Evolutionary conservation across 2,888 invertebrate species (phyloP).

Genomic region (Tachina lurida): DNA sequence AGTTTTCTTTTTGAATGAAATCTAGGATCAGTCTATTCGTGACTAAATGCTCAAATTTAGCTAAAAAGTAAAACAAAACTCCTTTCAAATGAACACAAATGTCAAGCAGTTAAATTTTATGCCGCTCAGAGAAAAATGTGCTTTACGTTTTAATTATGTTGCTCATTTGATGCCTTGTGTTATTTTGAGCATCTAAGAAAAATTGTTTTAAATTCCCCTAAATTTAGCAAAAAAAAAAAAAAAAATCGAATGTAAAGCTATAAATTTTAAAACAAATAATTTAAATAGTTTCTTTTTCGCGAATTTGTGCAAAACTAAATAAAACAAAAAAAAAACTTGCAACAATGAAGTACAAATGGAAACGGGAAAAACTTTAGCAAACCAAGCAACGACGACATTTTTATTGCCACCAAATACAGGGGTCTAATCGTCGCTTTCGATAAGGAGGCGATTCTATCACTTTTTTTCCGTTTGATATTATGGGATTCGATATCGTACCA

Average conservation of each 20-base stretch:
- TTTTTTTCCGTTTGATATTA: no score
- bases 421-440: no score
- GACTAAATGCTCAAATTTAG: no score
- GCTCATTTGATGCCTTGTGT: background rate
- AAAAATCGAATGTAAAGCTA: conserved; percentile 37
- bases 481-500: no score
- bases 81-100: no score
- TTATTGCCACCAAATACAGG: conserved; percentile 32
- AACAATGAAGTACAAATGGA: conserved; percentile 2
- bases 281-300: conserved; percentile 19
- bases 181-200: background rate
- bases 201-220: background rate
- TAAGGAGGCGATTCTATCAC: no score
- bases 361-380: background rate
- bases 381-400: conserved; percentile 22
- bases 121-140: no score
- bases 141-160: background rate
- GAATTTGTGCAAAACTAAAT: conserved; percentile 17
- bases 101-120: no score
- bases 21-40: no score
- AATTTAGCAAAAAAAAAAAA: background rate
- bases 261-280: conserved; percentile 28
- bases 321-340: background rate
- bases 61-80: no score
- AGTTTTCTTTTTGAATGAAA: no score